These are phyloP conservation scores for Idaea straminata DNA, from an alignment of 2,888 invertebrate species.

Conservation along the genomic window DNA sequence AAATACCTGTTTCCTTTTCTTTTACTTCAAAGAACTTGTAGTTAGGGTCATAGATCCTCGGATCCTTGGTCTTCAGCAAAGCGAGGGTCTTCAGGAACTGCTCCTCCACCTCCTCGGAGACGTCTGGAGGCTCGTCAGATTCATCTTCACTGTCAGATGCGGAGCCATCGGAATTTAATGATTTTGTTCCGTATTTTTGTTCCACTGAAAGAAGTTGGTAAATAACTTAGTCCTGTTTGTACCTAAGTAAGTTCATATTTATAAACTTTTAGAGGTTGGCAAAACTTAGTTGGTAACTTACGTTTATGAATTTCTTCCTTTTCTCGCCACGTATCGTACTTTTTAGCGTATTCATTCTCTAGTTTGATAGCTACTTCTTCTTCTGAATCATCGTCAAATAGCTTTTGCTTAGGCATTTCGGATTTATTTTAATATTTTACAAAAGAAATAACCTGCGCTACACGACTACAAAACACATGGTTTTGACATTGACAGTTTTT, in stretches of 20 bases:
- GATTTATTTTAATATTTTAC: constrained; percentile 6
- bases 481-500: constrained; percentile 8
- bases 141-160: constrained; percentile 83
- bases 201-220: constrained; percentile 78
- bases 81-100: constrained; percentile 93
- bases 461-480: constrained; percentile 10
- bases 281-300: constrained; percentile 54
- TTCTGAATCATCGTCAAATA: constrained; percentile 80
- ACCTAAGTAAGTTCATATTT: neutral
- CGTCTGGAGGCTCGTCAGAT: constrained; percentile 79
- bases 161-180: constrained; percentile 63
- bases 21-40: constrained; percentile 83
- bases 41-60: constrained; percentile 90
- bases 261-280: neutral
- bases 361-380: constrained; percentile 82
- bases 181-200: constrained; percentile 85
- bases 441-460: neutral
- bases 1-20: constrained; percentile 63
- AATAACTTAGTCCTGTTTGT: neutral
- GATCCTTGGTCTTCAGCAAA: constrained; percentile 92
- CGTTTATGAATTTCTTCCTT: constrained; percentile 92
- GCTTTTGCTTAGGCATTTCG: constrained; percentile 53
- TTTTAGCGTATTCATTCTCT: constrained; percentile 90
- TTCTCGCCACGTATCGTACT: constrained; percentile 90
- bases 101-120: constrained; percentile 85